Conservation (phyloP, 2,113 vertebrate genomes). For the Triplophysa rosa region DNA sequence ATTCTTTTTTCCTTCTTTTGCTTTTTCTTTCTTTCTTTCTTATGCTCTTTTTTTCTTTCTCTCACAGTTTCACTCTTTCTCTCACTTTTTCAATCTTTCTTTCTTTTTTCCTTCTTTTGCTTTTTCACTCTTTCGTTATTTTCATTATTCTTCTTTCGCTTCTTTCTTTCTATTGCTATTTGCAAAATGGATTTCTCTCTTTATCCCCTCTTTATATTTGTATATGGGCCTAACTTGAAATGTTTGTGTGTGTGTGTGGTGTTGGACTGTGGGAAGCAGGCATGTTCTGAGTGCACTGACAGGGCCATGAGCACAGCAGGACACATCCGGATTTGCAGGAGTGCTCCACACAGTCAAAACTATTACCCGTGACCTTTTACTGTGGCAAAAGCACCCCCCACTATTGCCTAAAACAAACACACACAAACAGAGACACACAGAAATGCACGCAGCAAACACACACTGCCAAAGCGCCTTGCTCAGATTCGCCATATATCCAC, state of each 20-base stretch:
- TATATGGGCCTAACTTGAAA: conserved; percentile 25
- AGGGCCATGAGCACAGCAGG: conserved; percentile 30
- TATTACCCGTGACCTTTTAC: conserved; percentile 52
- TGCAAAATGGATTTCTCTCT: too few species aligned
- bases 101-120: too few species aligned
- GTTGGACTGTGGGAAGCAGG: conserved; percentile 28
- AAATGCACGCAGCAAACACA: conserved; percentile 11
- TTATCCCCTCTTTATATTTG: conserved; percentile 35
- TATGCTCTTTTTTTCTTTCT: too few species aligned
- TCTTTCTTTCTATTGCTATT: not conserved
- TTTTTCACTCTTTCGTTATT: too few species aligned
- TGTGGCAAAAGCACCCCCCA: conserved; percentile 29
- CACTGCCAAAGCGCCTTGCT: conserved; percentile 1
- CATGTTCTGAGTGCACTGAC: conserved; percentile 33
- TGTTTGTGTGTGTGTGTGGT: conserved; percentile 15
- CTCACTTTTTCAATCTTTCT: too few species aligned
- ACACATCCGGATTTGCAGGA: conserved; percentile 38
- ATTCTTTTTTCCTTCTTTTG: too few species aligned
- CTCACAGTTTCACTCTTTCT: too few species aligned
- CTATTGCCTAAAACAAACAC: conserved; percentile 27
- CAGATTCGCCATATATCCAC: conserved; percentile 34
- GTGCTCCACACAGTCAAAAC: conserved; percentile 46
- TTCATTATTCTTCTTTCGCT: not conserved
- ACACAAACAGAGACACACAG: conserved; percentile 27
- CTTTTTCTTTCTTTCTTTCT: too few species aligned